phyloP scores from a whole-genome alignment of 2,888 invertebrate genomes.

The Pterostichus madidus region DNA sequence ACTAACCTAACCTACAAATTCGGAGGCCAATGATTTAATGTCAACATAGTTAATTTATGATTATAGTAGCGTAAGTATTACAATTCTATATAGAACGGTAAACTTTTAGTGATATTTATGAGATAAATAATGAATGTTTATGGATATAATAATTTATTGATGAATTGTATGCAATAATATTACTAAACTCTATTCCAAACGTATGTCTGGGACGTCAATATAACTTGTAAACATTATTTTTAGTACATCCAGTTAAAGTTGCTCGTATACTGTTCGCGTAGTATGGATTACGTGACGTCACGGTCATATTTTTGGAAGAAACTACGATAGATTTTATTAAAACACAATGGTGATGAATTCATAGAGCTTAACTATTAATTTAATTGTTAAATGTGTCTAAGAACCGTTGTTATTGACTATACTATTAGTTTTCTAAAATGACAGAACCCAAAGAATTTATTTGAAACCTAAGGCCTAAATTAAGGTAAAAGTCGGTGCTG shows the following conservation, averaged over 20 bases:
- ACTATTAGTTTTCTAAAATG: background rate
- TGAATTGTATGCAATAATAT: slow-evolving; percentile 18
- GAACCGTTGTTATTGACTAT: slow-evolving; percentile 13
- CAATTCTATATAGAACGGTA: background rate
- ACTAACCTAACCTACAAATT: slow-evolving; percentile 34
- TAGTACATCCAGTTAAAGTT: too few species aligned
- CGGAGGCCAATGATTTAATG: slow-evolving; percentile 45
- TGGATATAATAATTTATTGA: slow-evolving; percentile 15
- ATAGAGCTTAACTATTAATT: slow-evolving; percentile 20
- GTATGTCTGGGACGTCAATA: background rate
- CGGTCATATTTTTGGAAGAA: background rate
- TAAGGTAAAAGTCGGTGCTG: slow-evolving; percentile 17
- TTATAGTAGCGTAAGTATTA: slow-evolving; percentile 21
- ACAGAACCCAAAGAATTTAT: slow-evolving; percentile 1
- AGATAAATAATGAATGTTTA: slow-evolving; percentile 15
- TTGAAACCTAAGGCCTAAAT: slow-evolving; percentile 21
- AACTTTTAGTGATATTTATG: slow-evolving; percentile 1
- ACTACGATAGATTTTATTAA: background rate
- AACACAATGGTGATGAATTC: background rate
- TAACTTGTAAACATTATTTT: too few species aligned
- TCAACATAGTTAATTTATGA: slow-evolving; percentile 20
- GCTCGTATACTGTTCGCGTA: too few species aligned
- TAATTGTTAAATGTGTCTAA: slow-evolving; percentile 10
- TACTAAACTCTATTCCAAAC: background rate
- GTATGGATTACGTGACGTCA: background rate